Evolutionary conservation across 2,113 vertebrate genomes (phyloP).

Genomic region (Sapajus apella): DNA sequence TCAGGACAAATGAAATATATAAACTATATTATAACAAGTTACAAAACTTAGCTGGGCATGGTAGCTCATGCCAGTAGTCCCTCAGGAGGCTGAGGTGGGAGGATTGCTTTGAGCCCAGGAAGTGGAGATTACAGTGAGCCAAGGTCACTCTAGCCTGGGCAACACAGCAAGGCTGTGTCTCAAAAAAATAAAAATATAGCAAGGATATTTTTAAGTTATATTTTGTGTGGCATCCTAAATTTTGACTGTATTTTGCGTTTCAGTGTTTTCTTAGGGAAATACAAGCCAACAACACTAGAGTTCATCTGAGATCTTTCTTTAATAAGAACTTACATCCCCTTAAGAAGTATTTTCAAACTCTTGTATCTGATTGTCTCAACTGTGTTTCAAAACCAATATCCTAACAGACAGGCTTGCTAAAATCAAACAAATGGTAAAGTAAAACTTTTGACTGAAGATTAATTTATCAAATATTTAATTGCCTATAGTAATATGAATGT

Average conservation of each 20-base stretch:
- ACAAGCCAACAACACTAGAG: background rate
- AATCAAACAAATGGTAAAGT: background rate
- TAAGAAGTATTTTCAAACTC: background rate
- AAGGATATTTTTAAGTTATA: background rate
- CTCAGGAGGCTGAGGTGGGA: no score
- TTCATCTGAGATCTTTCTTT: background rate
- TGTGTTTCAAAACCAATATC: background rate
- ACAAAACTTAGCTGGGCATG: no score
- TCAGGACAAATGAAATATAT: background rate
- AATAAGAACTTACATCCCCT: background rate
- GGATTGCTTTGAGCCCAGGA: no score
- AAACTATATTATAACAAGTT: background rate
- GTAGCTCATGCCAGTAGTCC: no score
- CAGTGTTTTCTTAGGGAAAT: slow-evolving; percentile 1
- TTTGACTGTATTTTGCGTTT: background rate
- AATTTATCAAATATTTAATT: background rate
- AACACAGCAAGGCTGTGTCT: no score
- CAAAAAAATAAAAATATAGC: background rate
- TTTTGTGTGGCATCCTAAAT: background rate
- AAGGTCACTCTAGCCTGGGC: no score
- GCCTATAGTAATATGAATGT: background rate
- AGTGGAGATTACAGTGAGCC: no score
- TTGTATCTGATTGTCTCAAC: background rate
- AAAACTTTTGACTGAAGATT: background rate
- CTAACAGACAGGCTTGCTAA: background rate